Evolutionary conservation across 2,113 vertebrate species (phyloP), one percentile per base, ranked within the genome.

Genomic region (Misgurnus mizolepis): DNA sequence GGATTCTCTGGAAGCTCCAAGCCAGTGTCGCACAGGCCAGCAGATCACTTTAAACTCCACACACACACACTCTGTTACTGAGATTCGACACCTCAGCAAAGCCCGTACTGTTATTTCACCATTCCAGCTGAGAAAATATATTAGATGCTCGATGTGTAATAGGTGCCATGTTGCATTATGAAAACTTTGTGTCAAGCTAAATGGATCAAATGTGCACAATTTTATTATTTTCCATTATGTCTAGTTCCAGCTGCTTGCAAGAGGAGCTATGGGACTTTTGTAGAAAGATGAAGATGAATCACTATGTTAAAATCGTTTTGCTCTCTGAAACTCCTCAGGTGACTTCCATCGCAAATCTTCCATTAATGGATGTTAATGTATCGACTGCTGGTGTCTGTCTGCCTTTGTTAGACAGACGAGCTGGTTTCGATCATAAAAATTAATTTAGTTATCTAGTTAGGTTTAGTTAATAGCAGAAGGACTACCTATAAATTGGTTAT

Each of bases 81-180:
- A 91, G 91, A 91, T 89, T 87, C 85, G 85, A 90, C 89, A 89
- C 89, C 87, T 88, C 88, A 86, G 53, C 88, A 79, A 79, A 87
- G 86, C 86, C 85, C 80, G 83, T 87, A 86, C 88, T 85, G 79
- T 83, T 86, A 88, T 90, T 89, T 86, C 86, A 87, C 87, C 84
- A 82, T 88, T 91, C 87, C 92, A 93, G 91, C 92, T 94, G 90
- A 92, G 89, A 91, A 93, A 93, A 93, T 93, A 93, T 92, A 93
- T 92, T 93, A 92, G 89, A 89, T 86, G 84, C 89, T 91, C 85
- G 86, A 88, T 84, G 83, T 90, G 89, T 92, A 92, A 93, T 91
- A 90, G 85, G 90, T 93, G 93, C 91, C 92, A 91, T 88, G 87
- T 91, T 93, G 89, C 85, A 86, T 90, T 92, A 92, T 91, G 89